These are phyloP conservation scores for Malacosoma neustria DNA, from an alignment of 2,888 invertebrate species.

Conservation along the genomic window DNA sequence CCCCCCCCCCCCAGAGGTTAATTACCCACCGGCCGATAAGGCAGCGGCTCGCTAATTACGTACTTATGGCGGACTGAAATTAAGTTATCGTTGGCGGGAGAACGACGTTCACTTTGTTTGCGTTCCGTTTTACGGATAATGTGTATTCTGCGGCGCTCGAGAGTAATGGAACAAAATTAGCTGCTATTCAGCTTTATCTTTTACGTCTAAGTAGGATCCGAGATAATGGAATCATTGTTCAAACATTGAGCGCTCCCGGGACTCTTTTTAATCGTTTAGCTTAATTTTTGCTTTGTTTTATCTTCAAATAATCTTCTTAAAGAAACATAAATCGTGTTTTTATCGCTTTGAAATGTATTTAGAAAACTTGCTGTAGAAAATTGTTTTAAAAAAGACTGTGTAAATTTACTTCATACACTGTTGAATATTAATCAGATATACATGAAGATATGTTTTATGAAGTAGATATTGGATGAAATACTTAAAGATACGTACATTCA, in stretches of 20 bases:
- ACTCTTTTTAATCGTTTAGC: constrained; percentile 66
- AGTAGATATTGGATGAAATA: constrained; percentile 3
- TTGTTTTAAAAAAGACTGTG: background rate
- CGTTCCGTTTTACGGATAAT: constrained; percentile 72
- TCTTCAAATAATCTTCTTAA: constrained; percentile 26
- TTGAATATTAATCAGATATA: background rate
- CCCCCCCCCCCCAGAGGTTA: constrained; percentile 56
- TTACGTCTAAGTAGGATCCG: constrained; percentile 42
- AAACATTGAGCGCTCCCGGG: constrained; percentile 41
- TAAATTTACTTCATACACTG: background rate
- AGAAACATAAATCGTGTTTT: constrained; percentile 16
- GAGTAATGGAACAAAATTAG: constrained; percentile 71
- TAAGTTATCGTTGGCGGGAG: constrained; percentile 71
- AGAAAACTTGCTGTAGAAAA: background rate
- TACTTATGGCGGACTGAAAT: constrained; percentile 74
- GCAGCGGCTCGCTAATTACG: constrained; percentile 74
- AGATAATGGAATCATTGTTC: constrained; percentile 68
- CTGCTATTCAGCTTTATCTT: constrained; percentile 65
- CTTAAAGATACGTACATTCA: constrained; percentile 23
- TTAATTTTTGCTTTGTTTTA: constrained; percentile 49
- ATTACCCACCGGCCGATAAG: constrained; percentile 74
- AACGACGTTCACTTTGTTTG: constrained; percentile 72
- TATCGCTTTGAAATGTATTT: constrained; percentile 1
- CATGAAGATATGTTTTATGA: constrained; percentile 5
- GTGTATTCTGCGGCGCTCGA: constrained; percentile 56